phyloP scores from a whole-genome alignment of 23 tunicate genomes.

The Halocynthia aurantium region DNA sequence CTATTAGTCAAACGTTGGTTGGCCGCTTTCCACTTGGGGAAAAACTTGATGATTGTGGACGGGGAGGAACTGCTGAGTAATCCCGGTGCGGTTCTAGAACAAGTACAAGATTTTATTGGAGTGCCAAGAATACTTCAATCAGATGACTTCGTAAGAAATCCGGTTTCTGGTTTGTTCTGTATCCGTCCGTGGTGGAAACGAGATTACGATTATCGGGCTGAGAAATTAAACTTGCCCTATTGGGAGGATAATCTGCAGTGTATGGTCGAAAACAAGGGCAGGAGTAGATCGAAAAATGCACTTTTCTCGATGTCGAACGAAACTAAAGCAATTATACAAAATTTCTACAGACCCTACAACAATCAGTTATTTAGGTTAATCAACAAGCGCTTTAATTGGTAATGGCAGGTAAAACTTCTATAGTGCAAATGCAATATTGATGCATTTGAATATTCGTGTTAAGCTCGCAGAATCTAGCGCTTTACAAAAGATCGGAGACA shows the following conservation, averaged over 20 bases:
- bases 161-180: slow-evolving; percentile 17
- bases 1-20: slow-evolving; percentile 17
- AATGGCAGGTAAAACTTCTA: no score
- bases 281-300: neutral
- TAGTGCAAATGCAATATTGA: no score
- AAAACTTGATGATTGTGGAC: neutral
- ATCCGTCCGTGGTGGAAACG: slow-evolving; percentile 23
- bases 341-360: slow-evolving; percentile 13
- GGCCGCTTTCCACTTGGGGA: neutral
- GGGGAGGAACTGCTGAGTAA: slow-evolving; percentile 13
- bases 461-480: no score
- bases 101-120: slow-evolving; percentile 11
- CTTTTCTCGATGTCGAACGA: neutral
- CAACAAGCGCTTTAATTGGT: no score
- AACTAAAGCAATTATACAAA: neutral
- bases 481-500: no score
- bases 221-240: neutral
- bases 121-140: neutral
- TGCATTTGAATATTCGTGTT: no score
- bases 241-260: slow-evolving; percentile 14
- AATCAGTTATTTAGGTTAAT: no score
- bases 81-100: slow-evolving; percentile 12
- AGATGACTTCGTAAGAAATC: slow-evolving; percentile 14
- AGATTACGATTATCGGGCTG: slow-evolving; percentile 8
- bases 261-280: neutral